These are phyloP conservation scores for Acromyrmex charruanus DNA, from an alignment of 1,140 invertebrate species.

Conservation along the genomic window DNA sequence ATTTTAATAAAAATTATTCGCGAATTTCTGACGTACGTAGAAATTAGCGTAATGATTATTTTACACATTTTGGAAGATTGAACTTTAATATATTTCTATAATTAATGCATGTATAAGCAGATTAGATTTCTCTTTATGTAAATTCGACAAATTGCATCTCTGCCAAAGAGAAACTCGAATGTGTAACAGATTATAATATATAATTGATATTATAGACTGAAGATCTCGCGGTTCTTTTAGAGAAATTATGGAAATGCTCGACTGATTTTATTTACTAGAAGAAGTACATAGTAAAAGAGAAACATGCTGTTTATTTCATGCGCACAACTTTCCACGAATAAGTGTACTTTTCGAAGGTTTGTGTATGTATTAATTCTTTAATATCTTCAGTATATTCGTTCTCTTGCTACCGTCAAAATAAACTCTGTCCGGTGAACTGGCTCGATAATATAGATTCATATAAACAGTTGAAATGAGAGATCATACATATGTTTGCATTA, in stretches of 20 bases:
- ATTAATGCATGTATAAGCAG: neutral
- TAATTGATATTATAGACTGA: neutral
- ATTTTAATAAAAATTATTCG: neutral
- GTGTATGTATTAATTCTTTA: slow-evolving; percentile 31
- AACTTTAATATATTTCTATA: neutral
- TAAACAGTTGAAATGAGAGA: neutral
- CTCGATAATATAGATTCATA: neutral
- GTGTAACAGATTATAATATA: slow-evolving; percentile 9
- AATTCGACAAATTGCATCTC: slow-evolving; percentile 2
- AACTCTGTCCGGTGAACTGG: neutral
- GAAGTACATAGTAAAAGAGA: slow-evolving; percentile 1
- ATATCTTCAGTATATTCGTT: neutral
- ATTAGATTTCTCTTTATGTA: neutral
- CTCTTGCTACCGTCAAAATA: neutral
- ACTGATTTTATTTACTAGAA: slow-evolving; percentile 23
- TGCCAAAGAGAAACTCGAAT: slow-evolving; percentile 35
- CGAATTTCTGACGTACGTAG: neutral
- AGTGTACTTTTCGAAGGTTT: slow-evolving; percentile 27
- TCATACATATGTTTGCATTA: neutral
- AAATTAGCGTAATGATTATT: neutral
- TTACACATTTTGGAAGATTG: neutral
- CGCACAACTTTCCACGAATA: slow-evolving; percentile 29
- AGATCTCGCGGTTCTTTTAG: neutral
- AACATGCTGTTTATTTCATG: slow-evolving; percentile 25
- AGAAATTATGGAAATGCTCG: slow-evolving; percentile 35